A percentile compares a stretch with the other conserved stretches of the same genome.
Conservation (phyloP, 2,797 vertebrate species). For the Tympanoctomys barrerae region DNA sequence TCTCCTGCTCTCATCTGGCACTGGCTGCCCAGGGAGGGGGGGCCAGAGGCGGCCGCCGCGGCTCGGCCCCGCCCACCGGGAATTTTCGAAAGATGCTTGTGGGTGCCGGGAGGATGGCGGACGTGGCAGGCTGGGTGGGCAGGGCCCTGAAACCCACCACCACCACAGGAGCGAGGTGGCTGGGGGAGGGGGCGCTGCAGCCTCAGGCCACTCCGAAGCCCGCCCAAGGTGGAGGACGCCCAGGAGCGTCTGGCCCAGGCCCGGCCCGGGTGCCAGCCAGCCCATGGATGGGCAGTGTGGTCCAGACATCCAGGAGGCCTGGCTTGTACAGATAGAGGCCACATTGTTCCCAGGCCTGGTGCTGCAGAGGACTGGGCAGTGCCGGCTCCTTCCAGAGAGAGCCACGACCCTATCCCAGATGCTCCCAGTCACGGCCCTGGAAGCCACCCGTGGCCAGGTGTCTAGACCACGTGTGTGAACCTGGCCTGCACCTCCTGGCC, state of each 20-base stretch:
- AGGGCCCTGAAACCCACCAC: constrained; percentile 72
- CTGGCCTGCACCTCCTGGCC: background rate
- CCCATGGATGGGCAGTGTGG: constrained; percentile 25
- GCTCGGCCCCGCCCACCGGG: constrained; percentile 70
- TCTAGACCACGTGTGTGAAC: background rate
- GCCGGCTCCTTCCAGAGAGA: background rate
- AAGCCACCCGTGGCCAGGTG: rapidly evolving
- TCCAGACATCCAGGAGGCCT: background rate
- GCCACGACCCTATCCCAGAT: background rate
- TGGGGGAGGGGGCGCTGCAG: background rate
- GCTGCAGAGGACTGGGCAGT: background rate
- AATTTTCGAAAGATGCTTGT: constrained; percentile 77
- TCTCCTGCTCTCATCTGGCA: constrained; percentile 75
- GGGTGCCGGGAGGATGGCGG: constrained; percentile 73
- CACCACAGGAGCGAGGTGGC: background rate
- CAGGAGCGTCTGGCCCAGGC: background rate
- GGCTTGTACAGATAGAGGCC: constrained; percentile 41
- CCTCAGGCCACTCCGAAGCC: constrained; percentile 61
- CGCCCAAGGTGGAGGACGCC: background rate
- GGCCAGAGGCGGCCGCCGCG: constrained; percentile 63
- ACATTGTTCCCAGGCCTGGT: constrained; percentile 56
- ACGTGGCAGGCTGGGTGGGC: constrained; percentile 80
- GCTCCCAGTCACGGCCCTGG: rapidly evolving
- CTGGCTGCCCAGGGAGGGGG: constrained; percentile 63
- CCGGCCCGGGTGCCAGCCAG: constrained; percentile 41